Conservation (phyloP, 2,888 invertebrate genomes). For the Deroplatys truncata region DNA sequence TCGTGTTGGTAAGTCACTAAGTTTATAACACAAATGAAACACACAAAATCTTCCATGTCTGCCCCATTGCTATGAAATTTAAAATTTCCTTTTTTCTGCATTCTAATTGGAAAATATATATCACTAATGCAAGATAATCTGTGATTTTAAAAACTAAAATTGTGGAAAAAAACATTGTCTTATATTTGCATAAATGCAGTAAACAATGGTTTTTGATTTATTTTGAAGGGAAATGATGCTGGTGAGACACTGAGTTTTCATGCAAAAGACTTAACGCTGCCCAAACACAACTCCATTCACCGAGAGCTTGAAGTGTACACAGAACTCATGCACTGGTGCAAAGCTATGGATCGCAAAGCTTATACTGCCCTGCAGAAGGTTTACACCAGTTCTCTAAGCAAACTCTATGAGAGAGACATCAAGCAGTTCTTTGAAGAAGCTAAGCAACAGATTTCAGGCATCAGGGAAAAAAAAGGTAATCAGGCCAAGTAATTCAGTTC, state of each 20-base stretch:
- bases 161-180: too few species aligned
- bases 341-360: slow-evolving; percentile 77
- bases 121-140: too few species aligned
- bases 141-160: too few species aligned
- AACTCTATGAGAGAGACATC: slow-evolving; percentile 84
- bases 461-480: slow-evolving; percentile 37
- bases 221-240: slow-evolving; percentile 59
- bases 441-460: slow-evolving; percentile 50
- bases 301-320: slow-evolving; percentile 81
- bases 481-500: too few species aligned
- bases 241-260: slow-evolving; percentile 55
- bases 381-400: slow-evolving; percentile 78
- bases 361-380: slow-evolving; percentile 76
- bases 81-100: too few species aligned
- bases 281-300: slow-evolving; percentile 76
- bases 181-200: too few species aligned
- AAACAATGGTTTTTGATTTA: too few species aligned
- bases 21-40: too few species aligned
- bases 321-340: slow-evolving; percentile 88
- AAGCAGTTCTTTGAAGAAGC: slow-evolving; percentile 74
- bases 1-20: too few species aligned
- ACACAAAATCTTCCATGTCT: too few species aligned
- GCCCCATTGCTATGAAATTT: too few species aligned
- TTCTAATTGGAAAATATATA: too few species aligned
- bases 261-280: slow-evolving; percentile 60